A percentile compares a stretch with the other conserved stretches of the same genome.
phyloP scores from a whole-genome alignment of 2,797 vertebrate genomes.

The Microctenopoma stevenorrisi region DNA sequence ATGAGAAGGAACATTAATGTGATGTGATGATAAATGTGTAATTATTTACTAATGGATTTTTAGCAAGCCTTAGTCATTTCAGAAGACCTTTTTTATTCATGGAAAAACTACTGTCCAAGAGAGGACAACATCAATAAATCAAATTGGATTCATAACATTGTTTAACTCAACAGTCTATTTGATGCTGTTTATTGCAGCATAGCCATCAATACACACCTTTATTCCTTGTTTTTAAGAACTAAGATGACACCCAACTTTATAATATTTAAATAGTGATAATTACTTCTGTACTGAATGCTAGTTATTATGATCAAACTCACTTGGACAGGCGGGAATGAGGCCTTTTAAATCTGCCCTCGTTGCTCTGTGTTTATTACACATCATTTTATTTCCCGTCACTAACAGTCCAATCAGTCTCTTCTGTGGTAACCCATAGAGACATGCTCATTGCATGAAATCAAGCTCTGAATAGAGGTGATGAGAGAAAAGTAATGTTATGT shows the following conservation, averaged over 20 bases:
- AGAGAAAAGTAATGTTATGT: conserved; percentile 52
- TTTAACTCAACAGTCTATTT: conserved; percentile 1
- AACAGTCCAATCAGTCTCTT: conserved; percentile 41
- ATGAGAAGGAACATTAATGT: conserved; percentile 32
- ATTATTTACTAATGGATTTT: conserved; percentile 21
- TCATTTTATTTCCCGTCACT: conserved; percentile 59
- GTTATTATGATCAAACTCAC: conserved; percentile 24
- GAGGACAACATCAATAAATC: no score
- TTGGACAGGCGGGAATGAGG: conserved; percentile 12
- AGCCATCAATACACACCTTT: conserved; percentile 6
- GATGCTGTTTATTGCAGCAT: neutral
- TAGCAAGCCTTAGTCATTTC: conserved; percentile 8
- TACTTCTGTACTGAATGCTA: conserved; percentile 11
- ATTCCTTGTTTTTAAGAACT: no score
- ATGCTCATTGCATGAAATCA: conserved; percentile 29
- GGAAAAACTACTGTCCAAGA: neutral
- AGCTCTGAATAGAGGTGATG: conserved; percentile 43
- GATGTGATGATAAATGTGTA: conserved; percentile 9
- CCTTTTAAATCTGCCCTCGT: conserved; percentile 20
- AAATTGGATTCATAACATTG: no score
- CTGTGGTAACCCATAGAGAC: conserved; percentile 35
- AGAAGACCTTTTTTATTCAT: neutral
- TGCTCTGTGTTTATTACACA: conserved; percentile 46
- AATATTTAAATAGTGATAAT: conserved; percentile 9
- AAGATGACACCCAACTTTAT: neutral